phyloP scores from a whole-genome alignment of 2,888 invertebrate species.

The Pseudeuparius sepicola region DNA sequence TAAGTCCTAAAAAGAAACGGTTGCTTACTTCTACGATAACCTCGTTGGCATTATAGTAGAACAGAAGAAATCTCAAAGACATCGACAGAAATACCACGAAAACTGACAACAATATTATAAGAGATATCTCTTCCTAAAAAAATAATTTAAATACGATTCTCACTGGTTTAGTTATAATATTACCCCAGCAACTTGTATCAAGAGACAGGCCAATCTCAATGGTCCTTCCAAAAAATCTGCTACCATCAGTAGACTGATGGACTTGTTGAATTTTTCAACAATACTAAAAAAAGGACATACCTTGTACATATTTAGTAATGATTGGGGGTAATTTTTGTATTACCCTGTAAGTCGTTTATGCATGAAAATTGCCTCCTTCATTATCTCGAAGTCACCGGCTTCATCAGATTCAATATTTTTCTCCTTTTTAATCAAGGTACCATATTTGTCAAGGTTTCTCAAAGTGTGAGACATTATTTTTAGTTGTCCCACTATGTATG shows the following conservation, averaged over 20 bases:
- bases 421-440: slow-evolving; percentile 4
- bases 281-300: slow-evolving; percentile 13
- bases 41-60: slow-evolving; percentile 25
- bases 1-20: neutral
- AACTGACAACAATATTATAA: slow-evolving; percentile 10
- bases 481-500: slow-evolving; percentile 23
- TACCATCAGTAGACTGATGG: slow-evolving; percentile 15
- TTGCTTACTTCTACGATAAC: slow-evolving; percentile 21
- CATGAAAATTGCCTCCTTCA: slow-evolving; percentile 15
- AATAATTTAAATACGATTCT: neutral
- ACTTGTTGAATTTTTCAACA: slow-evolving; percentile 14
- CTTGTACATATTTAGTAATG: slow-evolving; percentile 6
- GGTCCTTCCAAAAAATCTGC: slow-evolving; percentile 19
- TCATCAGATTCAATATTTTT: slow-evolving; percentile 7
- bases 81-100: slow-evolving; percentile 21
- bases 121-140: slow-evolving; percentile 13
- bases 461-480: slow-evolving; percentile 21
- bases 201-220: slow-evolving; percentile 16
- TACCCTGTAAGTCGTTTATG: slow-evolving; percentile 14
- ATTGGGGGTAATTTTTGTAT: too few relatives aligned
- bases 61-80: slow-evolving; percentile 22
- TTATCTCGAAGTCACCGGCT: slow-evolving; percentile 11
- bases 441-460: slow-evolving; percentile 20
- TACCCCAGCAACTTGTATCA: slow-evolving; percentile 16
- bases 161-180: slow-evolving; percentile 1